Percentiles rank a stretch among this genome's conserved stretches.
These are phyloP conservation scores for Bradypus variegatus DNA, from an alignment of 2,797 vertebrate species.

Conservation along the genomic window DNA sequence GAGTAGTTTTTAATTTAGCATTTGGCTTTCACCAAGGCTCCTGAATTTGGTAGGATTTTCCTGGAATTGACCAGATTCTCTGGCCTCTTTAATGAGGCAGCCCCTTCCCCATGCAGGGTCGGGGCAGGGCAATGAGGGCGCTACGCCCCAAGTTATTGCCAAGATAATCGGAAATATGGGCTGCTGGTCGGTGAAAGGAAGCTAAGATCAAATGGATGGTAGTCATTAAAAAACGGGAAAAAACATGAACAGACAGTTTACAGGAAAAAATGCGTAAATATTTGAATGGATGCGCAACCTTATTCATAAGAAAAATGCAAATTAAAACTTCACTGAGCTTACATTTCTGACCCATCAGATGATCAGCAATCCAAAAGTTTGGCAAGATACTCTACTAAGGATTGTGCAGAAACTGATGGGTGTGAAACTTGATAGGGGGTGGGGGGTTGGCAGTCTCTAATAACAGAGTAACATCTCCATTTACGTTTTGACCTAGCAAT, in stretches of 20 bases:
- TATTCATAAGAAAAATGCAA: not conserved
- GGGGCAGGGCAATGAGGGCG: not conserved
- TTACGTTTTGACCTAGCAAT: not conserved
- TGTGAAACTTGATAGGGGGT: not conserved
- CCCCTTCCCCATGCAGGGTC: fast-evolving
- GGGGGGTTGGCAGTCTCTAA: too few relatives aligned
- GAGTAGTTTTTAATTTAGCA: too few relatives aligned
- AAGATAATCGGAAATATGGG: not conserved
- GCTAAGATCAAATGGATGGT: not conserved
- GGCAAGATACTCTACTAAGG: not conserved
- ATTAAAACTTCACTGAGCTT: not conserved
- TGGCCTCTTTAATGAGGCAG: too few relatives aligned
- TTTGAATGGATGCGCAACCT: not conserved
- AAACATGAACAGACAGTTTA: too few relatives aligned
- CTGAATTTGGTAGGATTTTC: not conserved
- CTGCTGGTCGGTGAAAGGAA: too few relatives aligned
- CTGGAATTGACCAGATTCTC: not conserved
- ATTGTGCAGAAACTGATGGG: not conserved
- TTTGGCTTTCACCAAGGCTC: not conserved
- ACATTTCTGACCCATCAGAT: not conserved
- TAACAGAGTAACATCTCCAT: not conserved
- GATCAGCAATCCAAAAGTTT: not conserved
- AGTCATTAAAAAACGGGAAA: too few relatives aligned
- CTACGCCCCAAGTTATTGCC: not conserved
- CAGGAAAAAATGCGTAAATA: too few relatives aligned